Percentiles rank a stretch among this genome's conserved stretches.
These are phyloP conservation scores for Oncopodura yosiiana DNA, from an alignment of 1,140 invertebrate genomes.

Conservation along the genomic window DNA sequence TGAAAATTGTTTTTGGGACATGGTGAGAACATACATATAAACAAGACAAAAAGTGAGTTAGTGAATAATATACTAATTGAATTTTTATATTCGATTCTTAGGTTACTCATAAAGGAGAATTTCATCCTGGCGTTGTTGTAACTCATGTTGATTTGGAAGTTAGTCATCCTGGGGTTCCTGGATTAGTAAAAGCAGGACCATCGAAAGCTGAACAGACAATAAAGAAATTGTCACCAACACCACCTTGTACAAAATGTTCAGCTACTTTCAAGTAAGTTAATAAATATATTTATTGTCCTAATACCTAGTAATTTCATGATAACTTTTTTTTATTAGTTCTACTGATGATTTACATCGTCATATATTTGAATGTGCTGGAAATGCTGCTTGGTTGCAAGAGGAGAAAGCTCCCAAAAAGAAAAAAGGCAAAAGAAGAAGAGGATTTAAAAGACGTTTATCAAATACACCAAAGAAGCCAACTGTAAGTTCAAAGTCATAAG, in stretches of 20 bases:
- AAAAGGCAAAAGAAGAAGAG: constrained; percentile 19
- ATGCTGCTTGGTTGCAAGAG: constrained; percentile 19
- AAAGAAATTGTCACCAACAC: neutral
- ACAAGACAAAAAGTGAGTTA: too few species aligned
- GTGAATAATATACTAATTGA: too few species aligned
- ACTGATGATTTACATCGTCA: constrained; percentile 31
- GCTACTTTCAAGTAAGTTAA: constrained; percentile 26
- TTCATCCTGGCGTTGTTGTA: constrained; percentile 30
- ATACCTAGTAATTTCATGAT: neutral
- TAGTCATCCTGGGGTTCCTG: constrained; percentile 1
- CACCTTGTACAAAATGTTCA: constrained; percentile 30
- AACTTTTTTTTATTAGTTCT: neutral
- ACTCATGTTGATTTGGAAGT: constrained; percentile 30
- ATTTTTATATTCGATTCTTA: too few species aligned
- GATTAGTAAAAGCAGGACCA: constrained; percentile 2
- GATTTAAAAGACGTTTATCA: constrained; percentile 33
- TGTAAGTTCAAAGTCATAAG: constrained; percentile 16
- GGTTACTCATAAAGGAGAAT: constrained; percentile 33
- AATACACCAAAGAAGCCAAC: constrained; percentile 25
- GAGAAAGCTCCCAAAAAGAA: constrained; percentile 22
- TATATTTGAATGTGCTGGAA: constrained; percentile 35
- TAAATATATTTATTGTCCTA: neutral
- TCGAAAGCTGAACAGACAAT: neutral
- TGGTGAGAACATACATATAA: too few species aligned
- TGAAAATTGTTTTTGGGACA: constrained; percentile 34